phyloP scores from a whole-genome alignment of 2,888 invertebrate genomes.

The Agriopis leucophaearia region DNA sequence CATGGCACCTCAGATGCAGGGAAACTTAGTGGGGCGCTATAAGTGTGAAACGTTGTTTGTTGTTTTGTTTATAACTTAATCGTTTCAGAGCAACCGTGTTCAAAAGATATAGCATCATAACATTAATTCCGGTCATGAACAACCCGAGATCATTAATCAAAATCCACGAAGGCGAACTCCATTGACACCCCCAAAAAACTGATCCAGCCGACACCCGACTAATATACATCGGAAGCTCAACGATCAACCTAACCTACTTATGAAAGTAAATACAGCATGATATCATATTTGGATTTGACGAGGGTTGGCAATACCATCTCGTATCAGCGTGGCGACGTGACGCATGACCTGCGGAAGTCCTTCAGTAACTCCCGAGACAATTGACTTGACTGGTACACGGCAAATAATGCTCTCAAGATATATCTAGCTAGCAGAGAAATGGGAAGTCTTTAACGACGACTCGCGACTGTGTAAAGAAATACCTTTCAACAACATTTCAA shows the following conservation, averaged over 20 bases:
- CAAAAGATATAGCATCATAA: conserved; percentile 53
- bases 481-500: conserved; percentile 43
- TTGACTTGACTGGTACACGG: conserved; percentile 23
- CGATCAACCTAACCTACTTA: conserved; percentile 17
- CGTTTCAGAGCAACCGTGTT: conserved; percentile 38
- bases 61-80: no score
- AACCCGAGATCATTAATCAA: conserved; percentile 59
- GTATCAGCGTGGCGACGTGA: conserved; percentile 14
- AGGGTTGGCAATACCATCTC: conserved; percentile 39
- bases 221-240: conserved; percentile 23
- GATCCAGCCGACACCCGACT: conserved; percentile 31
- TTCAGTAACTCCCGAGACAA: conserved; percentile 30
- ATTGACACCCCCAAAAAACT: conserved; percentile 54
- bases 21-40: no score
- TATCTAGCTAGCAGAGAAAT: conserved; percentile 21
- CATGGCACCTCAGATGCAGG: no score
- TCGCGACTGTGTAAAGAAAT: conserved; percentile 35
- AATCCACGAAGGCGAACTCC: conserved; percentile 48
- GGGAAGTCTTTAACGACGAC: conserved; percentile 19
- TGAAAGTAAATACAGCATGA: conserved; percentile 33
- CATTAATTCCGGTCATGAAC: conserved; percentile 62
- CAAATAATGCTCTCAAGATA: conserved; percentile 28
- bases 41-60: no score
- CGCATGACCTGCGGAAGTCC: conserved; percentile 15
- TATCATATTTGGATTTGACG: conserved; percentile 41